A percentile compares a stretch with the other conserved stretches of the same genome.
phyloP scores from a whole-genome alignment of 2,888 invertebrate species.

The Phengaris alcon region DNA sequence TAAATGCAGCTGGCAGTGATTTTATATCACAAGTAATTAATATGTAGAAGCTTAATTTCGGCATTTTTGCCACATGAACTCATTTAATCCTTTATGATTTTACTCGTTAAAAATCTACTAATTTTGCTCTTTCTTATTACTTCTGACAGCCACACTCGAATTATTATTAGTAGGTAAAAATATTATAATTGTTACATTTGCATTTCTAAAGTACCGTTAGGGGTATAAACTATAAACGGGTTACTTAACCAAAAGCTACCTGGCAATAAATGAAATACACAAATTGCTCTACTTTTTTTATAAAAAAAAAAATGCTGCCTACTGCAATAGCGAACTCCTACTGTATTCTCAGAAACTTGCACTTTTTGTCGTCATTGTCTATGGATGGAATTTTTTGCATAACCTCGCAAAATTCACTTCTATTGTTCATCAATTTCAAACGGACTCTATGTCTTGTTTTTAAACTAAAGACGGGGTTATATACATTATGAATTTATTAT shows the following conservation, averaged over 20 bases:
- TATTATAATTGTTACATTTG: not conserved
- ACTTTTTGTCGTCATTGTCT: slow-evolving; percentile 16
- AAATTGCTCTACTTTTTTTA: not conserved
- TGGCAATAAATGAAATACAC: not conserved
- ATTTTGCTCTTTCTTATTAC: too few relatives aligned
- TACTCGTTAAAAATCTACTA: too few relatives aligned
- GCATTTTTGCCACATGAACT: too few relatives aligned
- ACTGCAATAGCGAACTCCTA: not conserved
- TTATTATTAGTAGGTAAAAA: too few relatives aligned
- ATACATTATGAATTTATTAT: too few relatives aligned
- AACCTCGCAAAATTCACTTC: not conserved
- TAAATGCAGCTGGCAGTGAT: too few relatives aligned
- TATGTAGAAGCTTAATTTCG: too few relatives aligned
- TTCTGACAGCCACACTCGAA: too few relatives aligned
- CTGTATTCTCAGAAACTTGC: slow-evolving; percentile 21
- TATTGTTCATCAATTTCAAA: not conserved
- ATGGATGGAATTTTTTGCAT: not conserved
- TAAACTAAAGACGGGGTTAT: too few relatives aligned
- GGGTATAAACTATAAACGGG: not conserved
- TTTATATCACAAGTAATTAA: too few relatives aligned
- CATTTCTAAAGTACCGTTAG: not conserved
- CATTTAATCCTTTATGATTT: too few relatives aligned
- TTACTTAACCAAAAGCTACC: not conserved
- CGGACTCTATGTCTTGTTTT: not conserved
- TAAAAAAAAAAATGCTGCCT: not conserved